A percentile compares a stretch with the other conserved stretches of the same genome.
Conservation (phyloP, 30 jellyfish, hydroid and myxozoan genomes). For the Cassiopea xamachana region DNA sequence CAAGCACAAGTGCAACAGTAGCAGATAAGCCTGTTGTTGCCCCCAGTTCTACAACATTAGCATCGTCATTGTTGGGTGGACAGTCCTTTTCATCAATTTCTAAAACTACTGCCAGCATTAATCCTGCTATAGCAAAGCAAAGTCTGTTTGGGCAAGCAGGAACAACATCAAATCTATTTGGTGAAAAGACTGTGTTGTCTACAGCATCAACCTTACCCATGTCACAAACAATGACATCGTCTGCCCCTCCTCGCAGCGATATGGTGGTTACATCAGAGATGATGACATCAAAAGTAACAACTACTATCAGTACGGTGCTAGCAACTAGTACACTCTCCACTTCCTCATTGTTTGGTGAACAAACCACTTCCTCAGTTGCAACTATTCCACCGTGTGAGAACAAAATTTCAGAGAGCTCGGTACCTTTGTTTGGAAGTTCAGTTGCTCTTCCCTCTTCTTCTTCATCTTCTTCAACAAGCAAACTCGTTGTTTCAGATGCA, state of each 20-base stretch:
- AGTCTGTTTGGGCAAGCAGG: background rate
- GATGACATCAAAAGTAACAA: background rate
- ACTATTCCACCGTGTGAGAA: constrained; percentile 3
- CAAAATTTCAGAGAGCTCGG: background rate
- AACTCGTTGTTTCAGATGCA: background rate
- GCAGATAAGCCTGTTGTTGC: background rate
- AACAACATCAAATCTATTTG: background rate
- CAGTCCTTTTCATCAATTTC: background rate
- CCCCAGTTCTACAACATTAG: background rate
- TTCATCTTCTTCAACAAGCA: background rate
- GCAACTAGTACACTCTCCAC: background rate
- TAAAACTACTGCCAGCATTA: background rate
- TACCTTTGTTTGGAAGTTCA: background rate
- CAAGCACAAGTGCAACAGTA: background rate
- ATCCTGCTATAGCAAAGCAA: background rate
- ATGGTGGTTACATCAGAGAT: too few species aligned
- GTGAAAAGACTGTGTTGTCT: background rate
- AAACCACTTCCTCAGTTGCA: background rate
- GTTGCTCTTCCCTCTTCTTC: background rate
- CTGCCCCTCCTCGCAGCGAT: too few species aligned
- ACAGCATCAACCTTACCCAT: background rate
- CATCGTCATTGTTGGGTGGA: background rate
- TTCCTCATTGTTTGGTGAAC: background rate
- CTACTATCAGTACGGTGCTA: background rate
- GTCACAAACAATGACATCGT: background rate